Evolutionary conservation across 2,797 vertebrate genomes (phyloP).

Genomic region (Astyanax mexicanus): DNA sequence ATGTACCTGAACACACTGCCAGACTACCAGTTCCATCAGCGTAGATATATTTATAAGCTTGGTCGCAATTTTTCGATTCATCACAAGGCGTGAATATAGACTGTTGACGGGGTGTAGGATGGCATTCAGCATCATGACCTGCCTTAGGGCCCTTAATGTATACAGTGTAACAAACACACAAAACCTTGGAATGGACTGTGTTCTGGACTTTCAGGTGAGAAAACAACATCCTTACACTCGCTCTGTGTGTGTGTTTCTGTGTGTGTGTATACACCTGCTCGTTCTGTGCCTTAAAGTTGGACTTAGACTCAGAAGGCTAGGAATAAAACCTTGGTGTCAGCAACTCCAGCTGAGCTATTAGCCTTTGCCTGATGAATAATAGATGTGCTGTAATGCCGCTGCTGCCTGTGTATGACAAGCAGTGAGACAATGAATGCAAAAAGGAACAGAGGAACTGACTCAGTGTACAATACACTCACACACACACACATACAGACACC

Average conservation of each 20-base stretch:
- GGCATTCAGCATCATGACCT: too few species aligned
- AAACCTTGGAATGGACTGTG: too few species aligned
- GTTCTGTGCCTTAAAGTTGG: conserved; percentile 24
- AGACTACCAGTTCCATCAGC: too few species aligned
- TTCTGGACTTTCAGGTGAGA: too few species aligned
- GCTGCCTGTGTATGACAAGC: conserved; percentile 70
- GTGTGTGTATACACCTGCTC: conserved; percentile 11
- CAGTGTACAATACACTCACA: conserved; percentile 55
- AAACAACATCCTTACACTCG: conserved; percentile 7
- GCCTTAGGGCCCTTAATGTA: too few species aligned
- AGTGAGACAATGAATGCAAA: conserved; percentile 71
- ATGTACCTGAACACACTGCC: too few species aligned
- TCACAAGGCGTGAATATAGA: too few species aligned
- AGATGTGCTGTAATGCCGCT: conserved; percentile 75
- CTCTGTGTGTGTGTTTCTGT: neutral
- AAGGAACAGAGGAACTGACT: conserved; percentile 55
- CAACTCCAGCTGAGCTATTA: conserved; percentile 70
- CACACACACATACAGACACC: conserved; percentile 8
- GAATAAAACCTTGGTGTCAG: conserved; percentile 69
- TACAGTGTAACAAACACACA: too few species aligned
- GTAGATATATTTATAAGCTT: too few species aligned
- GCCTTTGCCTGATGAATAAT: conserved; percentile 78
- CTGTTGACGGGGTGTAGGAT: too few species aligned
- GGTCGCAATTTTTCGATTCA: too few species aligned
- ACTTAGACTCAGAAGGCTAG: conserved; percentile 60